A percentile compares a stretch with the other conserved stretches of the same genome.
These are phyloP conservation scores for Cryptus armator DNA, from an alignment of 2,888 invertebrate species.

Conservation along the genomic window DNA sequence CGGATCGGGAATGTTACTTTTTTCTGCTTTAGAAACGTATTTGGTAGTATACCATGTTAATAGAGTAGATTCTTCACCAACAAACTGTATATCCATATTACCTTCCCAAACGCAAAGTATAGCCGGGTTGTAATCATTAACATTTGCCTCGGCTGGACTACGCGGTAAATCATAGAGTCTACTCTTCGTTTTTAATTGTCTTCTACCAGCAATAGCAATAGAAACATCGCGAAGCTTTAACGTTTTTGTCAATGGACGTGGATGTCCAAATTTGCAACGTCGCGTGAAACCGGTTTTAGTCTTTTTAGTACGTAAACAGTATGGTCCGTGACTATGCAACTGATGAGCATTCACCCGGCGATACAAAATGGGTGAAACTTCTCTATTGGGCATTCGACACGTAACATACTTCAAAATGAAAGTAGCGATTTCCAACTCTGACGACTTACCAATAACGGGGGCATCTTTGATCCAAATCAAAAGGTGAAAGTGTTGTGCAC, in stretches of 20 bases:
- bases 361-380: conserved; percentile 20
- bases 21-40: conserved; percentile 1
- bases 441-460: conserved; percentile 70
- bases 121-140: conserved; percentile 77
- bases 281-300: too few species aligned
- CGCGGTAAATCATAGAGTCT: conserved; percentile 75
- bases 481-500: conserved; percentile 71
- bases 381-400: conserved; percentile 18
- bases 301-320: conserved; percentile 48
- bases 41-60: background rate
- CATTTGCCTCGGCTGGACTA: conserved; percentile 60
- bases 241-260: background rate
- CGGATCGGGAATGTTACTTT: background rate
- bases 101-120: conserved; percentile 74
- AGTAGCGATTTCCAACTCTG: conserved; percentile 70
- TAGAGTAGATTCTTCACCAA: too few species aligned
- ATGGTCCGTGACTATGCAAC: conserved; percentile 21
- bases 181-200: conserved; percentile 70
- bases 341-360: conserved; percentile 31
- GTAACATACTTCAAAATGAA: conserved; percentile 69
- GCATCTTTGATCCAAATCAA: conserved; percentile 77
- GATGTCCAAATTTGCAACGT: too few species aligned
- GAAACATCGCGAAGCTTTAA: conserved; percentile 71
- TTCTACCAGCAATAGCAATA: conserved; percentile 74
- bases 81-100: too few species aligned